These are phyloP conservation scores for Druon quercuslanigerum DNA, from an alignment of 1,140 invertebrate species.

Conservation along the genomic window DNA sequence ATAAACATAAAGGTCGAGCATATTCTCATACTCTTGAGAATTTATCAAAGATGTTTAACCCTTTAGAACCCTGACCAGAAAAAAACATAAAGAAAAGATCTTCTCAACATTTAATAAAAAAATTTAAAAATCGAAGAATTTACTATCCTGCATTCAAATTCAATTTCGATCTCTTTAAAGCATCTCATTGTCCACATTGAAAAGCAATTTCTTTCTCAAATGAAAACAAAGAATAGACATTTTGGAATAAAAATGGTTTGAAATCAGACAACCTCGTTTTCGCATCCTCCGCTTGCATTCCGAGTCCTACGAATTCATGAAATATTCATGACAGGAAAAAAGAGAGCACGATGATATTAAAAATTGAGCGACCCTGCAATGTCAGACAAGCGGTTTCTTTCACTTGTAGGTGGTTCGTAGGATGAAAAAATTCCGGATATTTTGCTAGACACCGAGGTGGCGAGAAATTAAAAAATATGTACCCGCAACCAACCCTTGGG, in stretches of 20 bases:
- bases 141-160: constrained; percentile 1
- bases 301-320: constrained; percentile 18
- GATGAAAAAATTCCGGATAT: too few relatives aligned
- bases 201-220: not conserved
- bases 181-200: not conserved
- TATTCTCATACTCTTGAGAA: too few relatives aligned
- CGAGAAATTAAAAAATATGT: not conserved
- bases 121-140: not conserved
- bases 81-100: too few relatives aligned
- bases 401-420: not conserved
- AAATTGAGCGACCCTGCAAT: constrained; percentile 15
- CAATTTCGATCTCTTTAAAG: not conserved
- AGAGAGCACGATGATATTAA: constrained; percentile 2
- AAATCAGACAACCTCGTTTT: constrained; percentile 21
- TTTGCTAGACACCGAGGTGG: too few relatives aligned
- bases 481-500: not conserved
- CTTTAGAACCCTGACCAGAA: too few relatives aligned
- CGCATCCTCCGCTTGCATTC: constrained; percentile 1
- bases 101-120: not conserved
- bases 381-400: not conserved
- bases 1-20: too few relatives aligned
- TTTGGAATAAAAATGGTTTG: constrained; percentile 21
- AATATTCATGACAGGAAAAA: constrained; percentile 10
- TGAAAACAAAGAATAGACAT: constrained; percentile 14
- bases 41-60: too few relatives aligned